Evolutionary conservation across 2,888 invertebrate genomes (phyloP).

Genomic region (Melieria picta): DNA sequence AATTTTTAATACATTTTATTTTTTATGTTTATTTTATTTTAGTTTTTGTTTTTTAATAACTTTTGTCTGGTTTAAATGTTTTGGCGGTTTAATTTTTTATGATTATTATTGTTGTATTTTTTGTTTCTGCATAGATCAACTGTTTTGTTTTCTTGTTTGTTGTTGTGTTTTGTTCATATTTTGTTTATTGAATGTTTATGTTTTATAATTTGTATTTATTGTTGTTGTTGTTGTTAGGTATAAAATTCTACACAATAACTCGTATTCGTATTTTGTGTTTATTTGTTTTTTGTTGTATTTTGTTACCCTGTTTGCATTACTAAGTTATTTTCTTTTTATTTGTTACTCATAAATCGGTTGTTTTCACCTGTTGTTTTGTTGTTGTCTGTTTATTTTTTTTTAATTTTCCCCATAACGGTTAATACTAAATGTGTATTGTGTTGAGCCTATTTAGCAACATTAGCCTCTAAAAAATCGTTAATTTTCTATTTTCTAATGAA

Average conservation of each 20-base stretch:
- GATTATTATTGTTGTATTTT: not conserved
- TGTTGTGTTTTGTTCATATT: not conserved
- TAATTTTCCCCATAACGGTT: slow-evolving; percentile 16
- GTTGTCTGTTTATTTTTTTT: slow-evolving; percentile 2
- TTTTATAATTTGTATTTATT: slow-evolving; percentile 4
- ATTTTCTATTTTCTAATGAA: slow-evolving; percentile 34
- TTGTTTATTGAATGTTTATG: not conserved
- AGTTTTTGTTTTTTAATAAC: not conserved
- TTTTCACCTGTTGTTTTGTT: not conserved
- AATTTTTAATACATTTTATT: not conserved
- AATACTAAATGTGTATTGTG: slow-evolving; percentile 13
- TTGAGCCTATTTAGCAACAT: slow-evolving; percentile 19
- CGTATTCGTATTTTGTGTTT: not conserved
- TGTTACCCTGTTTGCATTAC: slow-evolving; percentile 30
- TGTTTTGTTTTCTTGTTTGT: not conserved
- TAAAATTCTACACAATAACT: slow-evolving; percentile 15
- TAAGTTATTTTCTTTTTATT: slow-evolving; percentile 7
- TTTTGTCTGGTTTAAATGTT: slow-evolving; percentile 6
- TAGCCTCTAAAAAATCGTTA: slow-evolving; percentile 5
- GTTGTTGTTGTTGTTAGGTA: slow-evolving; percentile 7
- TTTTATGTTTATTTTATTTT: not conserved
- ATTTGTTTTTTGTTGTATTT: not conserved
- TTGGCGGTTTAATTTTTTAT: not conserved
- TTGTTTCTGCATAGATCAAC: slow-evolving; percentile 3
- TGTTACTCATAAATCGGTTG: not conserved